A percentile compares a stretch with the other conserved stretches of the same genome.
phyloP scores from a whole-genome alignment of 1,140 invertebrate genomes.

The Zaprionus tsacasi region DNA sequence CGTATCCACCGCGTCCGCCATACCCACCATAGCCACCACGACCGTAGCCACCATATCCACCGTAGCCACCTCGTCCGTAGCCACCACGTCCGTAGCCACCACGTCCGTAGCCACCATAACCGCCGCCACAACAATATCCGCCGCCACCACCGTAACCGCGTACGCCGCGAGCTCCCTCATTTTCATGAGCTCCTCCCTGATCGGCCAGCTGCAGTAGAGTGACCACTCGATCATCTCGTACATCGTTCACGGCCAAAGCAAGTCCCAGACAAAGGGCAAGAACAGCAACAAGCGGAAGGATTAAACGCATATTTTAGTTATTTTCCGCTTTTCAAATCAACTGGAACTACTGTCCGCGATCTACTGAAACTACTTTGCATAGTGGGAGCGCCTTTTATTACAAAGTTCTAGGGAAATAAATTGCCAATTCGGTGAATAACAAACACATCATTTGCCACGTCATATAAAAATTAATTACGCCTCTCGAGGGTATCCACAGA shows the following conservation, averaged over 20 bases:
- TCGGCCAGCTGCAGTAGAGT: background rate
- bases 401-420: background rate
- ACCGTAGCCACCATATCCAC: background rate
- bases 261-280: background rate
- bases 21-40: background rate
- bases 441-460: background rate
- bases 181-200: background rate
- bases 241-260: background rate
- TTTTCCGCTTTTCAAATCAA: background rate
- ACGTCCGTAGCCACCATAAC: background rate
- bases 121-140: background rate
- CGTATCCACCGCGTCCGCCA: background rate
- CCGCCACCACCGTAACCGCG: background rate
- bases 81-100: background rate
- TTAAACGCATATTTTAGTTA: background rate
- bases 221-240: background rate
- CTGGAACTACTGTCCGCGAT: background rate
- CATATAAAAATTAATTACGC: background rate
- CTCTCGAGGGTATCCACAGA: conserved; percentile 1
- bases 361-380: background rate
- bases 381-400: background rate
- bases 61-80: background rate
- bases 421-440: background rate
- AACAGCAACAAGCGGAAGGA: background rate
- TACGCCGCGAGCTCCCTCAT: background rate